Conservation (phyloP, 2,113 vertebrate genomes). For the Paradisaea rubra region DNA sequence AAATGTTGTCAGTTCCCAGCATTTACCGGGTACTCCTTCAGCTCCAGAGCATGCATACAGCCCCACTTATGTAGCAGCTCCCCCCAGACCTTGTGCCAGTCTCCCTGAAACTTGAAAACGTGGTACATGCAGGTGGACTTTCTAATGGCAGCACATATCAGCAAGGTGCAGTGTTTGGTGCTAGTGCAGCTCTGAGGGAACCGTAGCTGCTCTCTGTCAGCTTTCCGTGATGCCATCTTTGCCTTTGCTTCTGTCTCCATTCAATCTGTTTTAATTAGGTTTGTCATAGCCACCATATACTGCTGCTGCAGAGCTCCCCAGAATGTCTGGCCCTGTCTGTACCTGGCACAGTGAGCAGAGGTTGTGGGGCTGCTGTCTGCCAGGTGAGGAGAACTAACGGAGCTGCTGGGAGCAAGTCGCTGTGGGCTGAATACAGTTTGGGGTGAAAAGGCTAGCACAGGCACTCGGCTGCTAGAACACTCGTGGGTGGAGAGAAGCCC, state of each 20-base stretch:
- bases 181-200: neutral
- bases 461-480: fast-evolving
- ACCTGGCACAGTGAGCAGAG: neutral
- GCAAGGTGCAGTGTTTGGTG: neutral
- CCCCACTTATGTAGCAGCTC: neutral
- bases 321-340: neutral
- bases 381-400: neutral
- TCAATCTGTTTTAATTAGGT: neutral
- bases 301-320: neutral
- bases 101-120: neutral
- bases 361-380: neutral
- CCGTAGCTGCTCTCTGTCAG: neutral
- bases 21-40: neutral
- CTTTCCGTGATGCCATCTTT: neutral
- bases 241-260: neutral
- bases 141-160: neutral
- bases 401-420: neutral
- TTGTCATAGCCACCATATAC: neutral
- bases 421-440: neutral
- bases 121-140: neutral
- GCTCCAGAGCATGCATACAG: neutral
- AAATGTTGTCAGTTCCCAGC: neutral
- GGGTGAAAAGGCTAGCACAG: neutral
- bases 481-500: neutral
- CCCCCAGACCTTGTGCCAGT: neutral